Evolutionary conservation across 2,113 vertebrate genomes (phyloP), one percentile per base, ranked within the genome.

Genomic region (Onychorhynchus coronatus): DNA sequence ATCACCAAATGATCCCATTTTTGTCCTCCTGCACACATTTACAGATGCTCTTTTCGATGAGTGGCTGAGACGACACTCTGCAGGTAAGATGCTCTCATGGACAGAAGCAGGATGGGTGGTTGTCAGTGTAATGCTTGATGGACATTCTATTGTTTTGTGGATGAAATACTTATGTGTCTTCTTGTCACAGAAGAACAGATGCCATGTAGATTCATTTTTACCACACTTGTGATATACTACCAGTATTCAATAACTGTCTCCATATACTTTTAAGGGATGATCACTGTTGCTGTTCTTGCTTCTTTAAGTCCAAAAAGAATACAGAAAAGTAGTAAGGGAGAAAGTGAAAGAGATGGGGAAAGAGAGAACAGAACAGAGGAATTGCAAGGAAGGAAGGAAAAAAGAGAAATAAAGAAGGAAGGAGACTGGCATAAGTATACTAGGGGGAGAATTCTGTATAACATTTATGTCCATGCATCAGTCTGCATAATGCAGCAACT

Each of bases 11-110:
- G 99, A 99, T 95, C 99, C 99, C 72, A 98, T 99, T 97, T 99
- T 99, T 74, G 98, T 99, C 79, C 98, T 99, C 75, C 98, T 99
- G 55, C 99, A 99, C 96, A 99, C 99, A 22, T 99, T 98, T 97
- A 99, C 99, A 4, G 99, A 99, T 35, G 99, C 99, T 10, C 97
- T 99, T 89, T 99, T 99, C 96, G 99, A 99, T 8, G 99, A 99
- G 93, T 99, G 99, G 99, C 83, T 99, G 76, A 98, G 98, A 89
- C 98, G 99, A 93, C 98, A 99, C 80, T 96, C 97, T 53, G 96
- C 98, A 97, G 99, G 99, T 99, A 97, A 98, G 96, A 62, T 25
- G 6, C 22, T 58, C 37, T 86, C 37, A 24, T 6, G 11, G 39
- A 35, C 8, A 70, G 75, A 79, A 8, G 14, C 1, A 19, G n/a